Evolutionary conservation across 1,140 invertebrate species (phyloP), one percentile per base, ranked within the genome.

Genomic region (Zaprionus inermis): DNA sequence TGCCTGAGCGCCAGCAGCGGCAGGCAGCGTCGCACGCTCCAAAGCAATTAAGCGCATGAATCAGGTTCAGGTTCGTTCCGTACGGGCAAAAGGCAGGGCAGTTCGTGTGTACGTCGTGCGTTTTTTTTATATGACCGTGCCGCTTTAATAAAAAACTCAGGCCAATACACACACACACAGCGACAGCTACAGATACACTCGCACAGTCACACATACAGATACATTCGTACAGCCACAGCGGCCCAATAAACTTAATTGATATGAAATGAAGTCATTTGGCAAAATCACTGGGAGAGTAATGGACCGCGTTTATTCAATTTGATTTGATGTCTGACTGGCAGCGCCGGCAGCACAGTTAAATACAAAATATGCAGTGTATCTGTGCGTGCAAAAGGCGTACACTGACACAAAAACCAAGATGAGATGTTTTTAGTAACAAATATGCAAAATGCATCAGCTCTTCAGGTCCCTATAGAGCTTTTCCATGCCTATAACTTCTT

Each of bases 241-340:
- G 70, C 76, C 73, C 80, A 91, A 91, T 91, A 90, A 82, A 90
- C 80, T 91, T 91, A 91, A 91, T 91, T 91, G 89, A 91, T 91
- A 91, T 91, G 83, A 91, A 91, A 91, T 91, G 89, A 89, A 91
- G 89, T 91, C 89, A 91, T 91, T 91, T 91, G 89, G 84, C 89
- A 89, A 91, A 91, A 91, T 91, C 89, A 80, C 76, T 89, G 84
- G 78, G 44, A 84, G 84, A 83, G 84, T 86, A 86, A 86, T 86
- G 79, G 84, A 80, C 84, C 80, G 81, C 78, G 75, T 72, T 90
- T 83, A 83, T 90, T 89, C 80, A 88, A 89, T 89, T 88, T 84
- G 76, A 83, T 79, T 84, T 83, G 84, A 88, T 88, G 80, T 78
- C 74, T 76, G 83, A 72, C 65, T 64, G 69, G 66, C 60, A 68